Evolutionary conservation across 2,797 vertebrate species (phyloP).

Genomic region (Danionella dracula): DNA sequence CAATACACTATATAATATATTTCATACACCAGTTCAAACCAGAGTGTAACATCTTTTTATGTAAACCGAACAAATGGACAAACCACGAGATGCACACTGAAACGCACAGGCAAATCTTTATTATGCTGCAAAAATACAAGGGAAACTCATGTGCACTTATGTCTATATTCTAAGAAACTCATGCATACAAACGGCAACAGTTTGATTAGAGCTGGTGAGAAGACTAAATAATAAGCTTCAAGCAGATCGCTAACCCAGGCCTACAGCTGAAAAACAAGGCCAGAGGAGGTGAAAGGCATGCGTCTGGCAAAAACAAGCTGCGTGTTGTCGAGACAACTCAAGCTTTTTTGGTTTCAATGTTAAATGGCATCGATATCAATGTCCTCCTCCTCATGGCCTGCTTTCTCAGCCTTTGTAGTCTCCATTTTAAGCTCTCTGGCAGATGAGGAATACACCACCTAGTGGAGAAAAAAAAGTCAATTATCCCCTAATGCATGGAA

Average conservation of each 20-base stretch:
- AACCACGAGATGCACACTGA: background rate
- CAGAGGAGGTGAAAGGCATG: conserved; percentile 34
- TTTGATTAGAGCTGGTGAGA: conserved; percentile 42
- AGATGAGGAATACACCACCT: conserved; percentile 95
- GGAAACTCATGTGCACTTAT: conserved; percentile 53
- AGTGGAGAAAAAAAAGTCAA: background rate
- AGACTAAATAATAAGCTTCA: conserved; percentile 39
- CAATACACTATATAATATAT: too few species aligned
- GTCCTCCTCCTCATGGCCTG: conserved; percentile 86
- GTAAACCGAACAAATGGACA: background rate
- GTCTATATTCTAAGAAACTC: conserved; percentile 47
- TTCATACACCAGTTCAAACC: too few species aligned
- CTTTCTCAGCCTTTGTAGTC: conserved; percentile 80
- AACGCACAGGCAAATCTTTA: conserved; percentile 60
- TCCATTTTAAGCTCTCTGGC: conserved; percentile 94
- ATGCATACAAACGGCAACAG: conserved; percentile 60
- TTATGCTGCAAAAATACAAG: conserved; percentile 72
- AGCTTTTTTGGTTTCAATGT: conserved; percentile 49
- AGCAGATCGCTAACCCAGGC: conserved; percentile 38
- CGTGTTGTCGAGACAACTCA: conserved; percentile 29
- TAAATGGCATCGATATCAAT: conserved; percentile 98
- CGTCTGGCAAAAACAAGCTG: conserved; percentile 35
- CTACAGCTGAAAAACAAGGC: conserved; percentile 32
- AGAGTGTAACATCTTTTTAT: too few species aligned
- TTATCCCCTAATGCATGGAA: too few species aligned